phyloP scores from a whole-genome alignment of 1,140 invertebrate species.

The Lepidurus packardi region DNA sequence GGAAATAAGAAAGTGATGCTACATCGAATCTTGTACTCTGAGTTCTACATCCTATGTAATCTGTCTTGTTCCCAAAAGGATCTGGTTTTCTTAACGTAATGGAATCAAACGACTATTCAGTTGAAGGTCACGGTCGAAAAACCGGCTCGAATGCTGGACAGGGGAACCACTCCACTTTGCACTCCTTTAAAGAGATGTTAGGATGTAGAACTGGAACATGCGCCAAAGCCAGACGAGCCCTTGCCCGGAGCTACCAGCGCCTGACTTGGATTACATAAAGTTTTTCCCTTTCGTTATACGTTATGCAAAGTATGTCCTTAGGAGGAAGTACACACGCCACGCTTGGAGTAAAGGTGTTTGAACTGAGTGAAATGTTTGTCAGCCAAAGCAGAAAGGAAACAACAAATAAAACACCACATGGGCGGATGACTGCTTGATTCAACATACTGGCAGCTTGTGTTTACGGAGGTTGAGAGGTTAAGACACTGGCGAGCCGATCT shows the following conservation, averaged over 20 bases:
- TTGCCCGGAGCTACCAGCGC: not conserved
- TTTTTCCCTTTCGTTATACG: not conserved
- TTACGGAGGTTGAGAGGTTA: too few relatives aligned
- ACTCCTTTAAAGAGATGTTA: not conserved
- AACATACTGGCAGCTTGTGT: too few relatives aligned
- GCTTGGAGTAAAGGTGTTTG: slow-evolving; percentile 1
- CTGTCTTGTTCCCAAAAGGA: too few relatives aligned
- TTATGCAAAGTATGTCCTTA: too few relatives aligned
- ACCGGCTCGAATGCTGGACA: not conserved
- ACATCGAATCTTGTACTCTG: too few relatives aligned
- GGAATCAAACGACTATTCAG: not conserved
- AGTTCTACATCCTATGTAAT: too few relatives aligned
- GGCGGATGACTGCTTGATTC: too few relatives aligned
- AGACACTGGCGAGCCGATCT: too few relatives aligned
- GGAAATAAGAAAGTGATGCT: not conserved
- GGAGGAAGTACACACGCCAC: not conserved
- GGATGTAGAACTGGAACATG: not conserved
- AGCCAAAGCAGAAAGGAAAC: not conserved
- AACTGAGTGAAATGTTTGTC: not conserved
- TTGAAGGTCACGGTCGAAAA: not conserved
- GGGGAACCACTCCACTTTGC: not conserved
- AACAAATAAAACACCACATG: too few relatives aligned
- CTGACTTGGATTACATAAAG: not conserved
- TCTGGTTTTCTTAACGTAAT: too few relatives aligned
- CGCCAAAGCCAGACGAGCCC: slow-evolving; percentile 1